These are phyloP conservation scores for Genyomyrus donnyi DNA, from an alignment of 2,113 vertebrate species.

Conservation along the genomic window DNA sequence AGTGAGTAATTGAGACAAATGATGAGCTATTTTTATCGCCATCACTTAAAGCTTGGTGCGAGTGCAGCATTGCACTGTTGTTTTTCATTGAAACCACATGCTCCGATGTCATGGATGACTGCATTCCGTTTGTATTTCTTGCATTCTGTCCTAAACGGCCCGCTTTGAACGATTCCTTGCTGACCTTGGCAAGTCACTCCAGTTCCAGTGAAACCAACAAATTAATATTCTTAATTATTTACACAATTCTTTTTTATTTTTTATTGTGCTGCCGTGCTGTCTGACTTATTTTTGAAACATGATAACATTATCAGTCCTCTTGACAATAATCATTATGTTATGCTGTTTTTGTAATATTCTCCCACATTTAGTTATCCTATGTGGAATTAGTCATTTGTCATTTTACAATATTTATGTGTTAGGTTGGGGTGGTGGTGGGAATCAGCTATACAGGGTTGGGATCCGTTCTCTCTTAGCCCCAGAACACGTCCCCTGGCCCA, in stretches of 20 bases:
- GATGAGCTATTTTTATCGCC: background rate
- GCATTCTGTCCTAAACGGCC: background rate
- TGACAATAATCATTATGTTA: background rate
- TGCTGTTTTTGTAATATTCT: background rate
- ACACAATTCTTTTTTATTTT: background rate
- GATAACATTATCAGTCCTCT: background rate
- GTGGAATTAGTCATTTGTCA: background rate
- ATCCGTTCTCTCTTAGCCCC: background rate
- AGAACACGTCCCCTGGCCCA: background rate
- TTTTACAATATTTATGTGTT: background rate
- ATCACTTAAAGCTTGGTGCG: background rate
- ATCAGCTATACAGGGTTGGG: background rate
- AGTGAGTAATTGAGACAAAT: conserved; percentile 14
- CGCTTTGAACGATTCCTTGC: background rate
- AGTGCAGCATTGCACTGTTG: background rate
- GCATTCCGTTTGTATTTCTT: background rate
- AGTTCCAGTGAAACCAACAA: conserved; percentile 4
- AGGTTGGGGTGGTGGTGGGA: background rate
- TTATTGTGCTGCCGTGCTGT: background rate
- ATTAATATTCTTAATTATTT: conserved; percentile 14
- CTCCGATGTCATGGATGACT: background rate
- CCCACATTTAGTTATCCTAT: background rate
- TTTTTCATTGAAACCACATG: background rate
- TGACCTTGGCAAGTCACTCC: conserved; percentile 8
- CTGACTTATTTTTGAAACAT: background rate